Base-by-base conservation (phyloP, 2,113 vertebrate species). In the Dicaeum eximium region DNA sequence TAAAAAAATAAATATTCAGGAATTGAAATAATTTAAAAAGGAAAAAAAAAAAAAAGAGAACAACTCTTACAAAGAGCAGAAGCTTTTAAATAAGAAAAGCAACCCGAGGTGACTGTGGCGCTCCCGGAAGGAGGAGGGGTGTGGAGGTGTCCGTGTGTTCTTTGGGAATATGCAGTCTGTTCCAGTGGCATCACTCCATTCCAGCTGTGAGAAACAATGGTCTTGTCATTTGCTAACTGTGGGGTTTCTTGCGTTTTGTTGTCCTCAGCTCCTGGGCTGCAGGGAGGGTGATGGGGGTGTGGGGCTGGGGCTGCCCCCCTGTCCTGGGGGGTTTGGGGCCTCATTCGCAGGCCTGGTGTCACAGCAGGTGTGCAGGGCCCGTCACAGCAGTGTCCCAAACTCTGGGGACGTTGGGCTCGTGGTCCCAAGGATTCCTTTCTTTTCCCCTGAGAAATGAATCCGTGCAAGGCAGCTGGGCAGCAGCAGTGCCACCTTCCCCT, bases 181-280 rank as follows among this genome's bases (percentile, higher is more conserved):
- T 66, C 82, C 93, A 78, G 93, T 93, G 92, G 91, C 95, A 47
- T 98, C 94, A 47, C 95, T 28, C 96, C 60, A 95, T 96, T 82
- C 94, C 96, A 95, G 96, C 94, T 96, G 98, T 98, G 97, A 97
- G 93, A 79, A 97, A 91, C 83, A 95, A 95, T 78, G 96, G 95
- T 97, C 97, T 96, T 97, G 97, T 98, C 97, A 81, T 96, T 97
- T 96, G 97, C 97, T 97, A 44, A 85, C 47, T 96, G 97, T 98
- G 96, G 90, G 91, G 78, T 13, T 25, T 61, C 96, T 94, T 93
- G 93, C 92, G 17, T 97, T 96, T 97, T 45, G 45, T 44, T 97
- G 96, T 77, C 67, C 86, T 85, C 93, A 90, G 96, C 96, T 98
- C 96, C 96, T 95, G 96, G 97, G 97, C 75, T 96, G 96, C 96